phyloP scores from a whole-genome alignment of 2,888 invertebrate genomes.

The Tinea semifulvella region DNA sequence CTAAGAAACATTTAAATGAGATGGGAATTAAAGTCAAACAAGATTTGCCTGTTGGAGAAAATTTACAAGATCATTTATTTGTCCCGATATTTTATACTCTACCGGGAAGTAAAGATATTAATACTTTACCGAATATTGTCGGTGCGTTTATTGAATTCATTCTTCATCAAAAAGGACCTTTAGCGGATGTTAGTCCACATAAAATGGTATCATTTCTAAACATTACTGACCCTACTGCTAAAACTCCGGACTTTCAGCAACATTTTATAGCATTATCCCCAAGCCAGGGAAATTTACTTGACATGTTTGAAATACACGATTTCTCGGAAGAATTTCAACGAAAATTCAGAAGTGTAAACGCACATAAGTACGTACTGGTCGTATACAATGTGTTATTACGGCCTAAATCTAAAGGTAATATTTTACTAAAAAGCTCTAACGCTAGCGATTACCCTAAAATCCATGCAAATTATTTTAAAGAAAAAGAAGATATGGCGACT shows the following conservation, averaged over 20 bases:
- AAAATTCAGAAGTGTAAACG: slow-evolving; percentile 31
- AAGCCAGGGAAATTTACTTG: slow-evolving; percentile 28
- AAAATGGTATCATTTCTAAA: slow-evolving; percentile 38
- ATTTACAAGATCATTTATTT: slow-evolving; percentile 60
- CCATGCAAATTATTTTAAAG: slow-evolving; percentile 69
- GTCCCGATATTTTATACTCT: slow-evolving; percentile 40
- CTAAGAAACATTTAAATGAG: slow-evolving; percentile 39
- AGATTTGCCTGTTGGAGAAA: slow-evolving; percentile 59
- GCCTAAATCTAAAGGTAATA: slow-evolving; percentile 72
- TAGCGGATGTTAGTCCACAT: slow-evolving; percentile 46
- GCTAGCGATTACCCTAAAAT: slow-evolving; percentile 74
- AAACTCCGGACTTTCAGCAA: slow-evolving; percentile 36
- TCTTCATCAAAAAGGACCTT: slow-evolving; percentile 49
- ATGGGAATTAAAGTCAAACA: slow-evolving; percentile 41
- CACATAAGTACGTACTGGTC: slow-evolving; percentile 38
- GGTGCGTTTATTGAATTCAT: slow-evolving; percentile 49
- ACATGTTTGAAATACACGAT: slow-evolving; percentile 30
- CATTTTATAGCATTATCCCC: slow-evolving; percentile 38
- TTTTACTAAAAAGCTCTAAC: slow-evolving; percentile 72
- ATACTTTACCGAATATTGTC: slow-evolving; percentile 29
- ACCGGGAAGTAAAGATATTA: slow-evolving; percentile 28
- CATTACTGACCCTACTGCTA: slow-evolving; percentile 32
- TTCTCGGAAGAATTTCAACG: slow-evolving; percentile 29
- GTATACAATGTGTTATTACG: slow-evolving; percentile 68
- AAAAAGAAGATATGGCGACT: slow-evolving; percentile 57